Base-by-base conservation (phyloP, 2,797 vertebrate species). In the Heterohyrax brucei region DNA sequence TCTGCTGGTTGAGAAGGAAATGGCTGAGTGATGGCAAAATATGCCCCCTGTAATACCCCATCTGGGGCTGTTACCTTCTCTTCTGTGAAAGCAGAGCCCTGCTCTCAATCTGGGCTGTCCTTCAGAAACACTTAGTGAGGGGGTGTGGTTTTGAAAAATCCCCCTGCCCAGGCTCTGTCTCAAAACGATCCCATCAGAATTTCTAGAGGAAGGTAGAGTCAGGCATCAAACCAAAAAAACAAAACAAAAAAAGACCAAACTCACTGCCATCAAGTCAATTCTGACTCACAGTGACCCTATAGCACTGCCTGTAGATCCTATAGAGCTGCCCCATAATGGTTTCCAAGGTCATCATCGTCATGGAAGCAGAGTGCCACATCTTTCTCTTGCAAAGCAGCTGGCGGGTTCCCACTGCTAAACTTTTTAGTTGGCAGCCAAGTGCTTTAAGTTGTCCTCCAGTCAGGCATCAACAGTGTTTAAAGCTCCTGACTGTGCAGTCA, bases 21-120 rank as follows among this genome's bases (percentile, higher is more conserved):
- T 93, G 75, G 77, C 64, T 95, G 95, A 97, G 95, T 93, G 96
- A 53, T 93, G 87, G 94, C 92, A 96, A 98, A 97, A 93, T 93
- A 96, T 84, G 75, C 95, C 97, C 96, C 97, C 96, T 95, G 66
- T 96, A 84, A 89, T 86, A 97, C 81, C 86, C 97, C 91, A 94
- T 97, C 98, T 98, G 98, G 98, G 5, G 21, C 66, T 59, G 44
- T 59, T 59, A 80, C 28, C 68, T 33, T 39, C 82, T 86, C 78
- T 24, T 66, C 89, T 89, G 72, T 66, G 89, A 14, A 93, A 91
- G 44, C 33, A 22, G 14, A 88, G 9, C 59, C 73, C 30, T 53
- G 84, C 61, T 95, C 75, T 82, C 75, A 28, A 76, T n/a, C n/a
- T 87, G 66, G 30, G 22, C 48, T 77, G 7, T 50, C 7, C 1